Percentiles rank a stretch among this genome's conserved stretches.
phyloP scores from a whole-genome alignment of 2,113 vertebrate genomes.

The Macroglossus sobrinus region DNA sequence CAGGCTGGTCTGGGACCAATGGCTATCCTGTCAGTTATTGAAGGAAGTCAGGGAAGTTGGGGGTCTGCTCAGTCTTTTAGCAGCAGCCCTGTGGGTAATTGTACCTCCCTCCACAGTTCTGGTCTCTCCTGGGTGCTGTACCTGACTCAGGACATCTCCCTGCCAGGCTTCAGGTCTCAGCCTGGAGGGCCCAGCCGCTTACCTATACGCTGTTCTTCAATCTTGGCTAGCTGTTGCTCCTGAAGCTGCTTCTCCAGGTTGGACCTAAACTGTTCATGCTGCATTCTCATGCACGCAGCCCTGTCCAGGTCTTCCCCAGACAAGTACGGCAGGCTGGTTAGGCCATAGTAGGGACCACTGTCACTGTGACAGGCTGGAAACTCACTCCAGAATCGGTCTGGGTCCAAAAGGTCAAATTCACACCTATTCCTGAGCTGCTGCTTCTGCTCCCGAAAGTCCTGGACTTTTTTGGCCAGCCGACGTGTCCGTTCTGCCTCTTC shows the following conservation, averaged over 20 bases:
- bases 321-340: conserved; percentile 80
- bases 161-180: neutral
- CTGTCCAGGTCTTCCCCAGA: conserved; percentile 80
- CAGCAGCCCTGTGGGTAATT: neutral
- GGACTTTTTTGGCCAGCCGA: conserved; percentile 65
- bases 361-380: neutral
- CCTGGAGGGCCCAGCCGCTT: neutral
- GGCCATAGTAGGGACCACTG: conserved; percentile 24
- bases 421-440: conserved; percentile 76
- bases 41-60: neutral
- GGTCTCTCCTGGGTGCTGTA: neutral
- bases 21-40: neutral
- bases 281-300: conserved; percentile 65
- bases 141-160: neutral
- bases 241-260: conserved; percentile 81
- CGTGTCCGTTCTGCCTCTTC: conserved; percentile 75
- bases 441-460: conserved; percentile 73
- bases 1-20: neutral
- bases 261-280: conserved; percentile 81
- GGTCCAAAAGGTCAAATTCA: conserved; percentile 79
- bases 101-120: neutral
- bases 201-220: conserved; percentile 77
- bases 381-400: conserved; percentile 65
- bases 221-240: conserved; percentile 71
- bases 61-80: neutral